Base-by-base conservation (phyloP, 2,113 vertebrate species). In the Lagopus muta region DNA sequence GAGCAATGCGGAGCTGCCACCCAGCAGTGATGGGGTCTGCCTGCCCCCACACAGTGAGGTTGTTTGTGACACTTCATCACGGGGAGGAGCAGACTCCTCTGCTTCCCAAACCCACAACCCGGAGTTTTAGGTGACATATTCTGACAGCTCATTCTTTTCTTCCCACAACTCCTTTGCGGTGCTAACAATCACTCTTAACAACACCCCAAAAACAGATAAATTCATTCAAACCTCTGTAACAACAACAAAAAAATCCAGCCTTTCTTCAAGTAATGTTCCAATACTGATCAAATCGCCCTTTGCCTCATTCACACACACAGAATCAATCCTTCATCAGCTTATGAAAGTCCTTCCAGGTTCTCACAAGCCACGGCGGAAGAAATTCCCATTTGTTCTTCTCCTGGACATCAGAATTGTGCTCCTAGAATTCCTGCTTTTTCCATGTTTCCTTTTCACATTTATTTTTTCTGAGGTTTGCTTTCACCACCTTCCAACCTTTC, bases 261-360 rank as follows among this genome's bases (percentile, higher is more conserved):
- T 97, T 95, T 94, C 96, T 98, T 98, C 98, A 98, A 98, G 97
- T 98, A 97, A 92, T 95, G 93, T 82, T 95, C 96, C 96, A 98
- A 97, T 96, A 97, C 93, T 98, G 97, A 88, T 88, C 90, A 92
- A 92, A 57, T 93, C 91, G 93, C 32, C 72, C 69, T 92, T 92
- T 79, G 57, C 34, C 89, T 96, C 90, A 55, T 11, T 55, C 91
- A 92, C 71, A 14, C 82, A 83, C 45, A 82, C 47, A 78, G 65
- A 38, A 94, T 96, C 90, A 75, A 73, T 94, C 92, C 95, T 95
- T 93, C 58, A 43, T 50, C 47, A 86, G 94, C 93, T 95, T 92
- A 95, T 30, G 50, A 83, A 94, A 74, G 62, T 91, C 86, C 70
- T 80, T 91, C 88, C 75, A 77, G 83, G 86, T 78, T 52, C 74